Base-by-base conservation (phyloP, 2,113 vertebrate genomes). In the Oncorhynchus keta region DNA sequence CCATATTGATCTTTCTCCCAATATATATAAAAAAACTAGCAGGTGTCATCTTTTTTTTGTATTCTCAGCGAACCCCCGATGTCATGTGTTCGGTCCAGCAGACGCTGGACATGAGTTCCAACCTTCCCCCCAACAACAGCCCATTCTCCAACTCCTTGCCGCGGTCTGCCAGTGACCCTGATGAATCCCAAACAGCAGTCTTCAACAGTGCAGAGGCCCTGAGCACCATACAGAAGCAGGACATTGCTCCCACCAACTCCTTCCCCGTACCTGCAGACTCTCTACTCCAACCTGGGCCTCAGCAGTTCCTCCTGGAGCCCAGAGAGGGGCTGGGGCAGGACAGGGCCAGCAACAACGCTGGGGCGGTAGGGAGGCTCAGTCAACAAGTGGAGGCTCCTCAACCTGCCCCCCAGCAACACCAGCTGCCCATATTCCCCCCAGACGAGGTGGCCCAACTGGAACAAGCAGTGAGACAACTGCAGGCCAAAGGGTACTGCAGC, bases 381-480 rank as follows among this genome's bases (percentile, higher is more conserved):
- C 51, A 55, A 18, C 51, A 18, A 55, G 88, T 82, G 39, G 90
- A 93, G 76, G 93, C 95, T 7, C 59, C 13, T 16, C 51, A 55
- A 5, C 16, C 51, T 2, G 86, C 94, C 3, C 92, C 96, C 74
- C 94, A 96, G 16, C 95, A 76, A 66, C 96, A 97, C 85, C 96
- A 97, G 45, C 92, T 96, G 3, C 92, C 95, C 0, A 90, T 93
- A 76, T 95, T 97, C 72, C 97, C 96, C 0, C 86, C 94, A 0
- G 95, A 95, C 7, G 93, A 96, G 1, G 95, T 99, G 70, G 95
- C 94, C 35, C 96, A 97, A 87, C 91, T 99, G 18, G 97, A 99
- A 88, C 97, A 93, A 80, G 96, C 96, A 1, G 97, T 99, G 74
- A 95, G 97, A 76, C 97, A 99, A 71, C 92, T 99, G 73, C 97